Base-by-base conservation (phyloP, 1,140 invertebrate species). In the Acromyrmex heyeri region DNA sequence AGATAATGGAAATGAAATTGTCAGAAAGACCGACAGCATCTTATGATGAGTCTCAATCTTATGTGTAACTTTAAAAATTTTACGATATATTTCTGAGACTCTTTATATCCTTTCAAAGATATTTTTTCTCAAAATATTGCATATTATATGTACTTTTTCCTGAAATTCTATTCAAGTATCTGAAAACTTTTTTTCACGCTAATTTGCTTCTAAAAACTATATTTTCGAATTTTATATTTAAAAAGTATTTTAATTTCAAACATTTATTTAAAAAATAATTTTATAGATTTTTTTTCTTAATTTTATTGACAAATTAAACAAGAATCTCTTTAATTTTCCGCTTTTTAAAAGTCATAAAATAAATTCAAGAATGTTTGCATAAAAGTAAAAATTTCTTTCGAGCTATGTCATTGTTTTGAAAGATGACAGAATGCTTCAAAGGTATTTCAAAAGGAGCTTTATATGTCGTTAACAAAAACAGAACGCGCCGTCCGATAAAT, bases 381-480 rank as follows among this genome's bases (percentile, higher is more conserved):
- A 48, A 77, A 64, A 64, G 0, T 18, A 44, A 77, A 44, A 44
- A 27, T 57, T 73, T 34, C 10, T 34, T 73, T 73, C 10, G 24
- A 24, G 16, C 16, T 27, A 27, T n/a, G 18, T n/a, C 10, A 48
- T 30, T 65, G 24, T 78, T 78, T 78, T 38, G 75, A 78, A 65
- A 78, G 44, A 65, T 65, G 38, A 77, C 34, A 48, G 38, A 21
- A 65, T 65, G 44, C 44, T 67, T 67, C n/a, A 7, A 67, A 48
- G 34, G 6, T 48, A 38, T 50, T 64, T 65, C 21, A 78, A 30
- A 30, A n/a, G 7, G 12, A 65, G 61, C 44, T 78, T 65, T 78
- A 76, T 76, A 44, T 24, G 55, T 75, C 34, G 18, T 78, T 64
- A 30, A 44, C 27, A 27, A 65, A 78, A 78, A 78, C 61, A 61